Base-by-base conservation (phyloP, 2,113 vertebrate species). In the Sander lucioperca region DNA sequence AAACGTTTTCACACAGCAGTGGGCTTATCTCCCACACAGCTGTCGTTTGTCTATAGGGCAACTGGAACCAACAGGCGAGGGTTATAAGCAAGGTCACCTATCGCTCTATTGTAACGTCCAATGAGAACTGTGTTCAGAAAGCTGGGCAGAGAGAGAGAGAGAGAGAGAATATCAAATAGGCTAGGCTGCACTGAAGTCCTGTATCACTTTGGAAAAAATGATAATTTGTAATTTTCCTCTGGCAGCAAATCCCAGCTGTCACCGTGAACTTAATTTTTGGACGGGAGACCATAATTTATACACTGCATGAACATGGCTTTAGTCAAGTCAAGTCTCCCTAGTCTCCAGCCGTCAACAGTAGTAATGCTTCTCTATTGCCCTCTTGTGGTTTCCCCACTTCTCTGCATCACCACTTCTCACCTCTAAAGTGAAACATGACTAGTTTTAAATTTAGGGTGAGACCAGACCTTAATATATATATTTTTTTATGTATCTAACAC, bases 41-140 rank as follows among this genome's bases (percentile, higher is more conserved):
- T 85, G 85, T 86, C 36, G 74, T 86, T 85, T 77, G 74, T 87
- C 68, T 3, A 85, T 64, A 14, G 61, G 45, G n/a, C 30, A 75
- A 62, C 19, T 73, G 59, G 50, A 71, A 47, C 33, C 71, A 84
- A 75, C 61, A 74, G 48, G 66, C 21, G 45, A 83, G 65, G 16
- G 72, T 80, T 85, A 80, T 87, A 84, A 77, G 62, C 74, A 91
- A 92, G 77, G 88, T 91, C 85, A 90, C 76, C 70, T 64, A 71
- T 81, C 6, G 14, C n/a, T 43, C 16, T 61, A 11, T 54, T 63
- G 19, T 80, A 50, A 64, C 9, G 50, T 76, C 65, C 68, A 57
- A 63, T 85, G 23, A 66, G 33, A 80, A 36, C 30, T 27, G 2
- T n/a, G 19, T 59, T 69, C 45, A 82, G 54, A 43, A 66, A 77